Conservation (phyloP, 2,113 vertebrate genomes). For the Crypturellus undulatus region DNA sequence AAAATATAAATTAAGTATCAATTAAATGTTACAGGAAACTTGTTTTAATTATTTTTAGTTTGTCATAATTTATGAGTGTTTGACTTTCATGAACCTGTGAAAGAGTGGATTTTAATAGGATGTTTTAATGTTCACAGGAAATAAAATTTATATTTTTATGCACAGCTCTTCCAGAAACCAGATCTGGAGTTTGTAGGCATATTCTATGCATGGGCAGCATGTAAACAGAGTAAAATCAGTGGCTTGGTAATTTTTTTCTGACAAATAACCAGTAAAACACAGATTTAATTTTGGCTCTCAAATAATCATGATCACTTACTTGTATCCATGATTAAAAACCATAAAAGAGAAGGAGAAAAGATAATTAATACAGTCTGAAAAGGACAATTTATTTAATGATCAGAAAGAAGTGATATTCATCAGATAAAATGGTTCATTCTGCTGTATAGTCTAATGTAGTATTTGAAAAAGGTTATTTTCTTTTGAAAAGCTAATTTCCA, state of each 20-base stretch:
- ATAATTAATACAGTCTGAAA: background rate
- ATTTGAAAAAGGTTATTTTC: background rate
- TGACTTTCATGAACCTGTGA: background rate
- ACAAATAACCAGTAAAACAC: background rate
- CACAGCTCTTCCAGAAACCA: background rate
- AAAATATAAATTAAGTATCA: background rate
- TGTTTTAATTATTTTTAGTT: background rate
- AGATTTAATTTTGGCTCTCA: background rate
- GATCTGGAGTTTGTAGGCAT: background rate
- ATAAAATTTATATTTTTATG: background rate
- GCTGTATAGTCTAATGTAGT: background rate
- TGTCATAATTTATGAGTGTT: background rate
- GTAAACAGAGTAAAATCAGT: background rate
- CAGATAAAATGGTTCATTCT: background rate
- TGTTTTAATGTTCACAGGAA: background rate
- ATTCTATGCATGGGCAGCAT: background rate
- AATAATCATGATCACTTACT: background rate
- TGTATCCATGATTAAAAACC: background rate
- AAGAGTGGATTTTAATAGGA: background rate
- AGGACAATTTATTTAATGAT: background rate
- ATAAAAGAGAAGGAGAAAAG: background rate
- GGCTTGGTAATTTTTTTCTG: background rate
- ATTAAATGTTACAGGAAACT: background rate
- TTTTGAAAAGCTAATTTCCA: background rate
- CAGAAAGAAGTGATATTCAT: background rate